Conservation (phyloP, 2,888 invertebrate species). For the Timandra comae region DNA sequence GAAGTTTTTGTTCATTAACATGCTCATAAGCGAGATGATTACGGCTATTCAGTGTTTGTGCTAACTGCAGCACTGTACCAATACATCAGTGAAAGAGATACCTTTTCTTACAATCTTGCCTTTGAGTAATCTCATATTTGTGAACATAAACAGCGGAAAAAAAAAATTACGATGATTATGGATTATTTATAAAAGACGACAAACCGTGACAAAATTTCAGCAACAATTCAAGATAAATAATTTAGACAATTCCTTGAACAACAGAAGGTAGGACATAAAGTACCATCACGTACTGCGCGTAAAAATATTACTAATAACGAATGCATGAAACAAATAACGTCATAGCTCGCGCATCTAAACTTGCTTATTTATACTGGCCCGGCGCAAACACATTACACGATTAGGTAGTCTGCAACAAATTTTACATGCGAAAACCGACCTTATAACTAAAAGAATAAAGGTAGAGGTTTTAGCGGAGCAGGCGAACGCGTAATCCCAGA, state of each 20-base stretch:
- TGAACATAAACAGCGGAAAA: slow-evolving; percentile 2
- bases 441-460: slow-evolving; percentile 6
- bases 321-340: slow-evolving; percentile 17
- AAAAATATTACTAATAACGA: slow-evolving; percentile 14
- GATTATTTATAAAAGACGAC: not conserved
- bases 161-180: not conserved
- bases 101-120: too few relatives aligned
- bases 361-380: slow-evolving; percentile 48
- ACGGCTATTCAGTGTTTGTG: too few relatives aligned
- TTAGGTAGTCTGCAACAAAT: slow-evolving; percentile 32
- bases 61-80: too few relatives aligned
- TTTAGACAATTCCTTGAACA: too few relatives aligned
- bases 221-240: too few relatives aligned
- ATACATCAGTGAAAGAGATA: too few relatives aligned
- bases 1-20: too few relatives aligned
- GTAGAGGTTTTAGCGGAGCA: slow-evolving; percentile 15
- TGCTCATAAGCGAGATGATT: too few relatives aligned
- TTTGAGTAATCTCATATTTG: too few relatives aligned
- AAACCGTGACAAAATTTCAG: slow-evolving; percentile 7
- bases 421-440: slow-evolving; percentile 5
- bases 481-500: slow-evolving; percentile 57
- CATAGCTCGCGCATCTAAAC: slow-evolving; percentile 23
- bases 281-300: slow-evolving; percentile 6
- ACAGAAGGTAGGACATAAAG: slow-evolving; percentile 2
- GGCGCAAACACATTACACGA: slow-evolving; percentile 55